Evolutionary conservation across 35 echinoderm and acorn worm species (phyloP), one percentile per base, ranked within the genome.

Genomic region (Ophiothrix spiculata): DNA sequence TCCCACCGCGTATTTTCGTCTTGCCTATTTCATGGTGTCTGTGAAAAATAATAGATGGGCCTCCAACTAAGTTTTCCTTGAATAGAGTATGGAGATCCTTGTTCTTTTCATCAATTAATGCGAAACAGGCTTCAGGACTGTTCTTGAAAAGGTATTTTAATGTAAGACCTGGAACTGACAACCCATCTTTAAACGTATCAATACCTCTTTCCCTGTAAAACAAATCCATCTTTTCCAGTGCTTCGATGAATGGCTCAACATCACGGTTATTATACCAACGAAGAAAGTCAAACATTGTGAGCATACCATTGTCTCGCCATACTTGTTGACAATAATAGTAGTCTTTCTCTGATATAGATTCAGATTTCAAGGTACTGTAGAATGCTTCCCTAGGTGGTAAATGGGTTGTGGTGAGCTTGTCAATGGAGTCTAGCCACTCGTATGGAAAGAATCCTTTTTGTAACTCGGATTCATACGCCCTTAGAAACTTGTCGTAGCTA

Each of bases 221-320:
- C 15, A 15, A 0, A 86, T 81, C 79, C 90, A 92, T 92, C 75
- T 92, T 87, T 1, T 92, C 54, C 25, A 87, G 3, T 0, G 90
- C 84, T 60, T 92, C 38, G 28, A 92, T 23, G 39, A 92, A 92
- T 31, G 78, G 90, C 40, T 75, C 56, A 1, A 87, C 84, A 46
- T 86, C 84, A 54, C 76, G 78, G 36, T 92, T 92, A 45, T 87
- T 92, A 77, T 92, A 92, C 90, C 84, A 92, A 23, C 81, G 39
- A 4, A 92, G 81, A 29, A 92, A 87, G 23, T 82, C 84, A 49
- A 35, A 32, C 8, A 91, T 39, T 4, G 81, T 79, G 33, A 19
- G 29, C 81, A 91, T 91, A 23, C 40, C 36, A 37, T 91, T 1
- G 13, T 54, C 38, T 63, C 39, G 33, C 81, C 81, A 91, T 0